Base-by-base conservation (phyloP, 2,888 invertebrate genomes). In the Protonemura montana region DNA sequence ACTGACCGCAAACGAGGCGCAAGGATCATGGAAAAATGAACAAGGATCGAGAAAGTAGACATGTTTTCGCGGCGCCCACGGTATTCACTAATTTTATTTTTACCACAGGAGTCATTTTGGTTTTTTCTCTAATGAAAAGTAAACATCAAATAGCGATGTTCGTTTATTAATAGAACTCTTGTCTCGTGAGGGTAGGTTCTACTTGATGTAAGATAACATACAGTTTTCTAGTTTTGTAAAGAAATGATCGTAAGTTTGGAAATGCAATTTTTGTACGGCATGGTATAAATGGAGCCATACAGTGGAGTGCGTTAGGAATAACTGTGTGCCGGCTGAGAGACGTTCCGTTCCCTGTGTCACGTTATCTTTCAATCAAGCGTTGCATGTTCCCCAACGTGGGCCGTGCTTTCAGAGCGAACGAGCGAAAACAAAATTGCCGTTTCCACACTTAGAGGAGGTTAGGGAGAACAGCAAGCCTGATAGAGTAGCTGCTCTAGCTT, bases 91-190 rank as follows among this genome's bases (percentile, higher is more conserved):
- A 59, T 21, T 59, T 59, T 13, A 2, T 16, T 59, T 59, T 59
- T 59, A 16, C 59, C 59, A 59, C 59, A 16, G 59, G 13, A 59
- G 59, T 59, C 59, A 21, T 28, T 81, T 29, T 29, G 81, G 28
- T 81, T 81, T 3, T 13, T 30, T 81, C n/a, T 16, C 81, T 28
- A 81, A 81, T 81, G 81, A 81, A 30, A 81, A 81, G 30, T n/a
- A 81, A 81, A 81, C 29, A 81, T 10, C 35, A 10, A 3, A 35
- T 35, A 10, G 28, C 30, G 6, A 81, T 26, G 27, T 78, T 25
- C 81, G 81, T 81, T 81, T 27, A 81, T 81, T 81, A 30, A 29
- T 81, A 29, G 3, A 5, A 26, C 7, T 6, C 81, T 81, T n/a
- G 13, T 28, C 59, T 59, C 59, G 59, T 13, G n/a, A 3, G 59